Percentiles rank a stretch among this genome's conserved stretches.
Conservation (phyloP, 2,888 invertebrate genomes). For the Vesta saturnalis region DNA sequence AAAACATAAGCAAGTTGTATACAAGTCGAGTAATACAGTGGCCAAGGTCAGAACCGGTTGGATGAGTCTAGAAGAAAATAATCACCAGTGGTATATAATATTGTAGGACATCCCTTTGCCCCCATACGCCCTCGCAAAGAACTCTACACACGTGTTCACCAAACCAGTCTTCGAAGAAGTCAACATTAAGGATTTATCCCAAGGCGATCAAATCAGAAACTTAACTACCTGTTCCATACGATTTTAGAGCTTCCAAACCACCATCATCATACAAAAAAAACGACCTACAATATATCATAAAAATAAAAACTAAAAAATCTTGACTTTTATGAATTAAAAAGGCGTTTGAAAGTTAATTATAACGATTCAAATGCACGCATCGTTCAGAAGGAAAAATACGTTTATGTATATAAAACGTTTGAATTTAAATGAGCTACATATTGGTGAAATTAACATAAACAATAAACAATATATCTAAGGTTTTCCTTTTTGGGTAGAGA, state of each 20-base stretch:
- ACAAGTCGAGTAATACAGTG: slow-evolving; percentile 40
- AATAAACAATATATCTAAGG: not conserved
- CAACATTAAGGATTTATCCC: slow-evolving; percentile 26
- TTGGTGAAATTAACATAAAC: slow-evolving; percentile 9
- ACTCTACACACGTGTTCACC: slow-evolving; percentile 33
- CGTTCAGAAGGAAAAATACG: not conserved
- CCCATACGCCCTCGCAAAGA: slow-evolving; percentile 33
- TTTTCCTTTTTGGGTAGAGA: slow-evolving; percentile 10
- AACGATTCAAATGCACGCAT: slow-evolving; percentile 8
- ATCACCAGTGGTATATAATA: slow-evolving; percentile 19
- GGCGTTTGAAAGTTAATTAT: slow-evolving; percentile 14
- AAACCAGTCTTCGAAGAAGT: slow-evolving; percentile 38
- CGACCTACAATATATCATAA: slow-evolving; percentile 1
- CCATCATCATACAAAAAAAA: slow-evolving; percentile 16
- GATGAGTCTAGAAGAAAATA: slow-evolving; percentile 33
- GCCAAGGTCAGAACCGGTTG: slow-evolving; percentile 40
- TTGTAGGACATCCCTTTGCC: slow-evolving; percentile 27
- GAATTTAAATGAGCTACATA: slow-evolving; percentile 12
- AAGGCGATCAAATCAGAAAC: slow-evolving; percentile 23
- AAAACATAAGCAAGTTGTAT: slow-evolving; percentile 22
- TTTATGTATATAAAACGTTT: slow-evolving; percentile 5
- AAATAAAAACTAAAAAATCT: slow-evolving; percentile 1
- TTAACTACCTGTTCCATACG: slow-evolving; percentile 28
- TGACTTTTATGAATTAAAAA: slow-evolving; percentile 8
- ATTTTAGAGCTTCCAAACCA: slow-evolving; percentile 15